Base-by-base conservation (phyloP, 2,113 vertebrate genomes). In the Chloropsis hardwickii region DNA sequence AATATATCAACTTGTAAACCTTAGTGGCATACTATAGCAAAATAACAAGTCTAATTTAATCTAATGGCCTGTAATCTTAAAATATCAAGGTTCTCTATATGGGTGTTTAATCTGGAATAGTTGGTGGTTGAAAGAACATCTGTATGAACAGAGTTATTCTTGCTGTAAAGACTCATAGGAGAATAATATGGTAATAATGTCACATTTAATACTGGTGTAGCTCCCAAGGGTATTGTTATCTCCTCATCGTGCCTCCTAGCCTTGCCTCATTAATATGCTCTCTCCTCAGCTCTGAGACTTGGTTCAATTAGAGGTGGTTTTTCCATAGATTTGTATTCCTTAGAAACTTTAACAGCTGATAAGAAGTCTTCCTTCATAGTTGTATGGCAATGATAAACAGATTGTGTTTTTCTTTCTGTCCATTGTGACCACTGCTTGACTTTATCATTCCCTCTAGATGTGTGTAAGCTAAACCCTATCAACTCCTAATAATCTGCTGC, bases 161-260 rank as follows among this genome's bases (percentile, higher is more conserved):
- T 70, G 57, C 86, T 72, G 45, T 94, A 90, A 94, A 96, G 95
- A 94, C 96, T 97, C 79, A 20, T 69, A 28, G 39, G 91, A 23
- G 74, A 94, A 70, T 94, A 95, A 86, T 83, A 88, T 1, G 12
- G 81, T 95, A 94, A 94, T 97, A 96, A 96, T 86, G 92, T 86
- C 6, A 6, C 90, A 70, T 86, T 97, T 95, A 91, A 90, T 93
- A 79, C 29, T 4, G n/a, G 73, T 78, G 48, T 65, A 66, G 81
- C 81, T 96, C 96, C 95, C 93, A 2, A 25, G 85, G 86, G 94
- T 86, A 92, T 88, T 97, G 92, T 96, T 98, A 97, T 97, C 97
- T 83, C 27, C 29, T 96, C 93, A 95, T 96, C 57, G 1, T 78
- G 61, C 85, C 96, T 97, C 95, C 85, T 89, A 86, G 78, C 76